Evolutionary conservation across 2,797 vertebrate genomes (phyloP), one percentile per base, ranked within the genome.

Genomic region (Okamejei kenojei): DNA sequence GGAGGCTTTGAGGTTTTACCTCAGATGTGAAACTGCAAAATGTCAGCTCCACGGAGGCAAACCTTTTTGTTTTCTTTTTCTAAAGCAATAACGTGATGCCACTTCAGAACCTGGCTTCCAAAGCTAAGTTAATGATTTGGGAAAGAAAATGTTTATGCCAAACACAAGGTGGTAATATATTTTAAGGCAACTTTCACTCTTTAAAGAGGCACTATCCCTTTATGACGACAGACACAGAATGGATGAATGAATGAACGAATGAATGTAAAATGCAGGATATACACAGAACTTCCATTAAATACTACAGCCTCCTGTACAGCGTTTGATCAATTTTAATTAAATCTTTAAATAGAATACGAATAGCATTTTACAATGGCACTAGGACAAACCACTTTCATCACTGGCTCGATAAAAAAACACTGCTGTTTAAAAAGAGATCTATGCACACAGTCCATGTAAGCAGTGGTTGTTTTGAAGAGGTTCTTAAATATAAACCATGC

Each of bases 381-480:
- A 74, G 71, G 71, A 76, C 88, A 71, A 91, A 91, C 88, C 88
- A 91, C 90, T 54, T 74, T 35, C 68, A 92, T 92, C 71, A 92
- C 38, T 74, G 90, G 68, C 90, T 74, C 21, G 71, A 76, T 92
- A 74, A 92, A 92, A 91, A 92, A 76, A 92, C 68, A 92, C 90
- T 45, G 73, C 73, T 58, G 26, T 76, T 92, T 76, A 35, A 68
- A 86, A 91, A 92, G 38, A 76, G 90, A 92, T 92, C 90, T 92
- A 76, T 58, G 73, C 90, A 58, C 35, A 92, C 90, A 45, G 71
- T 92, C 90, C 90, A 92, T 76, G 73, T 29, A 92, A 92, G 71
- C 38, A 76, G 90, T 92, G 88, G 65, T 90, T 91, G 65, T 38
- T 74, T 38, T 45, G 35, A 91, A 91, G 68, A 96, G 95, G 94